Conservation (phyloP, 2,113 vertebrate species). For the Ailurus styani region DNA sequence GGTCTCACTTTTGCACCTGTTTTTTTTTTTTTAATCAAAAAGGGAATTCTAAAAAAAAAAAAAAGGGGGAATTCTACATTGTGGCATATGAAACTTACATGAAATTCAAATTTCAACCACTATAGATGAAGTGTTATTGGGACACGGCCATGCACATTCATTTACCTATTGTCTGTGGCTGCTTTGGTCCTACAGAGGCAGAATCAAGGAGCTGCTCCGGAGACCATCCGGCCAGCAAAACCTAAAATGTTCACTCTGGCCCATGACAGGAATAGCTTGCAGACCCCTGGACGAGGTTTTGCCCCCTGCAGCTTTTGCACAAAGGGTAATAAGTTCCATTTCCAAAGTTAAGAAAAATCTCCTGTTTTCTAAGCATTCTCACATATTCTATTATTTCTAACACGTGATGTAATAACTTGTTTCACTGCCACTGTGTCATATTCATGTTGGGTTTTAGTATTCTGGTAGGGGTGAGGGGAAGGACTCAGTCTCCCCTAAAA, state of each 20-base stretch:
- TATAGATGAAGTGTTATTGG: not conserved
- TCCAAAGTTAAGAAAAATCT: not conserved
- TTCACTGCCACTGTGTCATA: not conserved
- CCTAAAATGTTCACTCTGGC: not conserved
- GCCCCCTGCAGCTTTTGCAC: not conserved
- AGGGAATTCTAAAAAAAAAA: not conserved
- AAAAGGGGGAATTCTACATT: not conserved
- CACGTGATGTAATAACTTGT: not conserved
- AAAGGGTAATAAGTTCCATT: not conserved
- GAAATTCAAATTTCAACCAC: not conserved
- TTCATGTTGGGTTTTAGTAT: not conserved
- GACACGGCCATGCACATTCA: accelerated
- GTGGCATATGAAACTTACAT: not conserved
- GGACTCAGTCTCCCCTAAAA: not conserved
- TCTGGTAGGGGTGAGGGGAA: not conserved
- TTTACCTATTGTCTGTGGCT: not conserved
- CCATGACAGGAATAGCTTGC: not conserved
- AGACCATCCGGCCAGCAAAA: not conserved
- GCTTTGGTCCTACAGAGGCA: not conserved
- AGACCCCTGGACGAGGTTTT: too few species aligned
- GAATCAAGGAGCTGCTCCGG: not conserved
- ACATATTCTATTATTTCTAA: not conserved
- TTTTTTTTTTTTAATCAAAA: not conserved
- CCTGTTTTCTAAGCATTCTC: not conserved
- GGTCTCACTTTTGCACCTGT: not conserved